Evolutionary conservation across 2,797 vertebrate genomes (phyloP), one percentile per base, ranked within the genome.

Genomic region (Manis crassicaudata): DNA sequence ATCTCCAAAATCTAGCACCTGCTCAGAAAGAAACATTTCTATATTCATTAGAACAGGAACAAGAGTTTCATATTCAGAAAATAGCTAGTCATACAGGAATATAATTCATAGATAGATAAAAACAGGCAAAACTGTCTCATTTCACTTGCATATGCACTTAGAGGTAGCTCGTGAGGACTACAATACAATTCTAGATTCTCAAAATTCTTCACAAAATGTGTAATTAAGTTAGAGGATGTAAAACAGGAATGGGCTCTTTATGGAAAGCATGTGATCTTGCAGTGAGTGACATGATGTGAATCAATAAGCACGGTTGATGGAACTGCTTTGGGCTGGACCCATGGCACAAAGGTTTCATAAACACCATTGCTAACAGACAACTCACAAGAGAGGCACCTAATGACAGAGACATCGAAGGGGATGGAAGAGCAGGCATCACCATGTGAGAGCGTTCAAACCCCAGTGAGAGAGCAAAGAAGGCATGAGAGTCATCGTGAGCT

Each of bases 1-100:
- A 92, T 72, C 54, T 85, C 13, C 73, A 94, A 96, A 80, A 70
- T 43, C 88, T 60, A 75, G 14, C 73, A 68, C 9, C 58, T 76
- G 32, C 54, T 81, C 40, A 67, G 37, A 95, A 91, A 80, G 50
- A 88, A 92, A 89, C 4, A 81, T 25, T 46, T 90, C 89, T 50
- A 25, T 80, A 92, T 56, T 92, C 79, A 92, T 84, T 92, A 60
- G 27, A 88, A 87, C 25, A 84, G 60, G 43, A 87, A 86, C 12
- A 65, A 83, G 54, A 96, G 27, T 88, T 96, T 85, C 72, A 90
- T 43, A 70, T 80, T 85, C 90, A 95, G 58, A 89, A 91, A 95
- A 88, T 7, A 95, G 76, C 50, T 86, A 90, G 40, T 65, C 4
- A 65, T 35, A 37, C 5, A 90, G 62, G 60, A 94, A 91, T 67